phyloP scores from a whole-genome alignment of 92 coral and sea anemone species.

The Epizoanthus illoricatus region DNA sequence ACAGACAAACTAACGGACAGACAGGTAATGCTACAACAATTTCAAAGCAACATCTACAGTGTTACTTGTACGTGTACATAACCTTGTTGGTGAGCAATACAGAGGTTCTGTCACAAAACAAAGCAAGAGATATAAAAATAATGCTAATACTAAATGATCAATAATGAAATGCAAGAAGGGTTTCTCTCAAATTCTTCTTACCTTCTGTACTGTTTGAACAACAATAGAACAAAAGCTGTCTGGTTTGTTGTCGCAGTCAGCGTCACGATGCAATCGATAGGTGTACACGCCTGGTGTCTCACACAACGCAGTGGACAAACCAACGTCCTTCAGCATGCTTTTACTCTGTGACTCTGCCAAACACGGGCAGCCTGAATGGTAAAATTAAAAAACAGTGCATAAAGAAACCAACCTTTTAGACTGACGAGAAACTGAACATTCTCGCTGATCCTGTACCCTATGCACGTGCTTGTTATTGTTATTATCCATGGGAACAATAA shows the following conservation, averaged over 20 bases:
- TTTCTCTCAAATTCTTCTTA: background rate
- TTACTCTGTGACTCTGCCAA: slow-evolving; percentile 11
- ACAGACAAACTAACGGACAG: too few species aligned
- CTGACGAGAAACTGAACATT: background rate
- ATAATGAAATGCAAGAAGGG: too few species aligned
- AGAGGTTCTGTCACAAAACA: background rate
- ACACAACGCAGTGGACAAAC: slow-evolving; percentile 47
- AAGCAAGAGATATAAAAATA: too few species aligned
- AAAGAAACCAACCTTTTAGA: background rate
- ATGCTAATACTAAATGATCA: too few species aligned
- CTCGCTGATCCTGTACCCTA: background rate
- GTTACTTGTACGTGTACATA: too few species aligned
- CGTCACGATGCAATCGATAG: slow-evolving; percentile 47
- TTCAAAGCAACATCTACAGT: too few species aligned
- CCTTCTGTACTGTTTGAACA: slow-evolving; percentile 64
- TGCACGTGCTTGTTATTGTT: too few species aligned
- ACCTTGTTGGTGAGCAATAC: too few species aligned
- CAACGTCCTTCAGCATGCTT: slow-evolving; percentile 36
- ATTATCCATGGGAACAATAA: too few species aligned
- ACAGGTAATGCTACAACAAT: too few species aligned
- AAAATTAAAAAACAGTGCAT: background rate
- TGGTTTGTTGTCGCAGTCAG: slow-evolving; percentile 10
- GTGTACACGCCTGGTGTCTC: slow-evolving; percentile 69
- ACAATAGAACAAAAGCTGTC: slow-evolving; percentile 59
- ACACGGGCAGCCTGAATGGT: slow-evolving; percentile 53